Evolutionary conservation across 1,140 invertebrate genomes (phyloP).

Genomic region (Drosophila lowei): DNA sequence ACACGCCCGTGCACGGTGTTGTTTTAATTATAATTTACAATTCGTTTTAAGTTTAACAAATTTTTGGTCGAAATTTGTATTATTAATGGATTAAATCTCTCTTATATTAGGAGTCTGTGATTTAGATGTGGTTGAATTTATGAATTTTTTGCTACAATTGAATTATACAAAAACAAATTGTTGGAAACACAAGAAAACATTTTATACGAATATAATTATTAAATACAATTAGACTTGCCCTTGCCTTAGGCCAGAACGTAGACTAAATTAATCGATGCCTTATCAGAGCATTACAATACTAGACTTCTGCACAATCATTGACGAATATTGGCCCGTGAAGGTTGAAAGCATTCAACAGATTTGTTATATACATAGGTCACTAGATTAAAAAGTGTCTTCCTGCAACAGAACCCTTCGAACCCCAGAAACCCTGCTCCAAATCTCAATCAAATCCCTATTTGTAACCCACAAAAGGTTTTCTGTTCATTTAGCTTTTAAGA

Average conservation of each 20-base stretch:
- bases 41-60: constrained; percentile 48
- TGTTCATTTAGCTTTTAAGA: constrained; percentile 26
- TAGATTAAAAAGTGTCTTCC: constrained; percentile 69
- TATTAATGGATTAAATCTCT: constrained; percentile 59
- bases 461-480: background rate
- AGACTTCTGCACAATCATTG: constrained; percentile 35
- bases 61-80: constrained; percentile 64
- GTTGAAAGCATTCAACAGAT: constrained; percentile 23
- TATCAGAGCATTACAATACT: constrained; percentile 32
- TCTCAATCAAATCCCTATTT: constrained; percentile 24
- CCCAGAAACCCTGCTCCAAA: constrained; percentile 15
- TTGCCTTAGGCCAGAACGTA: constrained; percentile 11
- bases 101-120: constrained; percentile 80
- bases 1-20: constrained; percentile 1
- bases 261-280: constrained; percentile 37
- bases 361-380: constrained; percentile 66
- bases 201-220: constrained; percentile 39
- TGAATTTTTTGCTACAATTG: constrained; percentile 29
- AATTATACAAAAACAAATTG: constrained; percentile 60
- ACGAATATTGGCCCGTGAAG: constrained; percentile 6
- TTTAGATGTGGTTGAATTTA: constrained; percentile 78
- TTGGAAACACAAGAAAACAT: constrained; percentile 39
- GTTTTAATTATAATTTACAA: constrained; percentile 33
- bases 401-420: constrained; percentile 32
- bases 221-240: constrained; percentile 9